Evolutionary conservation across 1,140 invertebrate species (phyloP).

Genomic region (Drosophila simulans): DNA sequence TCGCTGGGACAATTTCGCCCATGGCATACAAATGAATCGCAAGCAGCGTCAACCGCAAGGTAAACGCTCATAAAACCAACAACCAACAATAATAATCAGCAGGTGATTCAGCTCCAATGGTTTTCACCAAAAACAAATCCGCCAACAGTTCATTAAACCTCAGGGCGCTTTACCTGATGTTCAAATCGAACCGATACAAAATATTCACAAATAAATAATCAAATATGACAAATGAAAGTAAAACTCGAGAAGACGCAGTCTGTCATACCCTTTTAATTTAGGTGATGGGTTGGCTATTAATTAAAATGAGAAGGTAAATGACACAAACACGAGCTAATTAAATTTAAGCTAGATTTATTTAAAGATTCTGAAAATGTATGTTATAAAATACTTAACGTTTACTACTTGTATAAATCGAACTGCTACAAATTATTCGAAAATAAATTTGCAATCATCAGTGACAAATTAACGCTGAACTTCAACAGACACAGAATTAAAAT

Average conservation of each 20-base stretch:
- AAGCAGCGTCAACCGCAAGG: constrained; percentile 43
- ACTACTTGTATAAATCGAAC: constrained; percentile 5
- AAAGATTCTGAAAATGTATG: neutral
- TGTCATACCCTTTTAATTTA: constrained; percentile 48
- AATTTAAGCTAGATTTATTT: constrained; percentile 5
- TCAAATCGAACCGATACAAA: constrained; percentile 63
- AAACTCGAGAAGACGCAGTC: constrained; percentile 45
- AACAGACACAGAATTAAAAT: neutral
- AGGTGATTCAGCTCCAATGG: constrained; percentile 61
- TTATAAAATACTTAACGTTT: constrained; percentile 2
- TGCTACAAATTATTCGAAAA: constrained; percentile 10
- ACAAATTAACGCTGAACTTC: neutral
- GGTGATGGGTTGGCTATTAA: neutral
- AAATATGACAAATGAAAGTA: constrained; percentile 57
- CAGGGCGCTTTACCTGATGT: constrained; percentile 40
- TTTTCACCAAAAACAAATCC: constrained; percentile 76
- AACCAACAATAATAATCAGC: constrained; percentile 43
- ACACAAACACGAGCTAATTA: neutral
- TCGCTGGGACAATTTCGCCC: constrained; percentile 62
- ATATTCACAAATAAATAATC: constrained; percentile 62
- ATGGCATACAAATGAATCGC: constrained; percentile 66
- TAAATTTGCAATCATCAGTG: neutral
- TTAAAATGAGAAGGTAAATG: constrained; percentile 6
- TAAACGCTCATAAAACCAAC: constrained; percentile 56
- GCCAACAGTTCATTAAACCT: constrained; percentile 71